These are phyloP conservation scores for Sigmodon hispidus DNA, from an alignment of 2,113 vertebrate genomes.

Conservation along the genomic window DNA sequence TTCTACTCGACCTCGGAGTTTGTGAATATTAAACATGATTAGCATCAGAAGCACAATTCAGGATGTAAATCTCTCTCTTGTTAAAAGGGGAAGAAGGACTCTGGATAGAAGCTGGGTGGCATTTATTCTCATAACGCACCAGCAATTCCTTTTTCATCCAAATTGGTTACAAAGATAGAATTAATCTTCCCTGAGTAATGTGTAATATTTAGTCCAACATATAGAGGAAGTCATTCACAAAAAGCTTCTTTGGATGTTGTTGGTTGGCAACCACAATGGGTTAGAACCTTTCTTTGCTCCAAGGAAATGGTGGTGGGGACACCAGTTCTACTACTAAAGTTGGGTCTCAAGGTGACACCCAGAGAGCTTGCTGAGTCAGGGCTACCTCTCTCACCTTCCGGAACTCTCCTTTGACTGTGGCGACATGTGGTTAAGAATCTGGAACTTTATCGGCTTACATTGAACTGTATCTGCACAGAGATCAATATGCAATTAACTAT, in stretches of 20 bases:
- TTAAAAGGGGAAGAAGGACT: background rate
- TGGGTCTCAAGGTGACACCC: background rate
- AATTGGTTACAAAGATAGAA: conserved; percentile 48
- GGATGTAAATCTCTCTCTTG: conserved; percentile 18
- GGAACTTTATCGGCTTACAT: conserved; percentile 50
- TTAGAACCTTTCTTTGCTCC: background rate
- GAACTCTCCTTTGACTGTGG: background rate
- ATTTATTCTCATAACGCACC: conserved; percentile 55
- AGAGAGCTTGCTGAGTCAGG: conserved; percentile 45
- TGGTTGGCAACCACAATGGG: background rate
- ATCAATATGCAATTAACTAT: conserved; percentile 67
- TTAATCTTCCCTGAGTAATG: conserved; percentile 53
- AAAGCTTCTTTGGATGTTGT: conserved; percentile 10
- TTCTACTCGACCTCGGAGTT: conserved; percentile 28
- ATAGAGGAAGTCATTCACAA: conserved; percentile 39
- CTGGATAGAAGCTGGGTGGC: conserved; percentile 2
- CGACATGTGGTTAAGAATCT: background rate
- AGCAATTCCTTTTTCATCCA: conserved; percentile 16
- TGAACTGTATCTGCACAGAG: conserved; percentile 53
- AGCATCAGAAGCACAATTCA: conserved; percentile 47
- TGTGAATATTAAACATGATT: conserved; percentile 35
- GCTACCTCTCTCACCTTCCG: background rate
- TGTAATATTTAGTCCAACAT: conserved; percentile 48
- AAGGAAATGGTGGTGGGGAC: fast-evolving
- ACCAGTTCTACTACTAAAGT: background rate